These are phyloP conservation scores for Trichosurus vulpecula DNA, from an alignment of 2,797 vertebrate species.

Conservation along the genomic window DNA sequence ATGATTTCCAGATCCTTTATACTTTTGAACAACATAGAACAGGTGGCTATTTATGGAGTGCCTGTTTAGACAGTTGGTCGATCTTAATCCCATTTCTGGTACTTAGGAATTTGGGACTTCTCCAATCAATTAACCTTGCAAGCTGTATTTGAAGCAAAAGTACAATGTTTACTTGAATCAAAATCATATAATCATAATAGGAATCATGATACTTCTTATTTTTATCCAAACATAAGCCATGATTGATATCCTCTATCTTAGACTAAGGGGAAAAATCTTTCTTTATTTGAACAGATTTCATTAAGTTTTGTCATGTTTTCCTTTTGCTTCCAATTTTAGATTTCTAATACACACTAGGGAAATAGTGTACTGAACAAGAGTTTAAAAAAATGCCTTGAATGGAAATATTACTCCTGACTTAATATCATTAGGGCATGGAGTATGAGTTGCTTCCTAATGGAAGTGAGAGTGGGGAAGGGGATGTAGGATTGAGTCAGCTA, in stretches of 20 bases:
- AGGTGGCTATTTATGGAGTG: neutral
- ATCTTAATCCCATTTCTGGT: slow-evolving; percentile 42
- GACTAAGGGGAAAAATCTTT: neutral
- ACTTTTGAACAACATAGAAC: slow-evolving; percentile 41
- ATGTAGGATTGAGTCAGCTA: neutral
- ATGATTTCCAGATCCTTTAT: slow-evolving; percentile 35
- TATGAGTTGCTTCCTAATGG: neutral
- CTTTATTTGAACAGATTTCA: slow-evolving; percentile 42
- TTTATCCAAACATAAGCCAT: slow-evolving; percentile 1
- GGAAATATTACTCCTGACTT: slow-evolving; percentile 15
- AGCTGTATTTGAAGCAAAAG: slow-evolving; percentile 24
- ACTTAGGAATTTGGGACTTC: slow-evolving; percentile 31
- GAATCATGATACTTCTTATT: slow-evolving; percentile 12
- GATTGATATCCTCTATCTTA: slow-evolving; percentile 24
- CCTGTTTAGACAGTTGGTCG: slow-evolving; percentile 15
- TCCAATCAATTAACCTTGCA: slow-evolving; percentile 41
- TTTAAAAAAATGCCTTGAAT: slow-evolving; percentile 33
- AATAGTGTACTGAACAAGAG: slow-evolving; percentile 1
- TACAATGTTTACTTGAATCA: slow-evolving; percentile 7
- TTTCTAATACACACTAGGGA: slow-evolving; percentile 27
- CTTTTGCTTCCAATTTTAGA: slow-evolving; percentile 49
- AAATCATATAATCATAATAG: slow-evolving; percentile 1
- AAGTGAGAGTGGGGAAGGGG: neutral
- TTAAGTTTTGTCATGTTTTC: slow-evolving; percentile 21
- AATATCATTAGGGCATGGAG: slow-evolving; percentile 19